Evolutionary conservation across 2,113 vertebrate genomes (phyloP).

Genomic region (Cygnus atratus): DNA sequence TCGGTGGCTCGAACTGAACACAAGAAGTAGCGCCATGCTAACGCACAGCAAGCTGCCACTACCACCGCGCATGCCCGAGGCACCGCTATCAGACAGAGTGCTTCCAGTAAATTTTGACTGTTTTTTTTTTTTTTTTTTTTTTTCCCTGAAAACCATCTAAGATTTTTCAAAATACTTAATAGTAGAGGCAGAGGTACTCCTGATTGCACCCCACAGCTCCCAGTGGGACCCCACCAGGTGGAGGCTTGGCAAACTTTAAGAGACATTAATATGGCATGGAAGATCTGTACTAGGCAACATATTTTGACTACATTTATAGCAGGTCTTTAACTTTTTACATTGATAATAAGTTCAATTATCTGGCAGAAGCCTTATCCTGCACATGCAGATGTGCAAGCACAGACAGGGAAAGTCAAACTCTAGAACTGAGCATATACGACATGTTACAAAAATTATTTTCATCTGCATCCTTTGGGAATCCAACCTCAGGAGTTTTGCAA

Average conservation of each 20-base stretch:
- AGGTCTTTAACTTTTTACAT: background rate
- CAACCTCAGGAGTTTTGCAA: background rate
- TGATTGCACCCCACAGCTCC: background rate
- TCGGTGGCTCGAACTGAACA: conserved; percentile 44
- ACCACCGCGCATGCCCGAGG: conserved; percentile 39
- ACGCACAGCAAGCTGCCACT: conserved; percentile 18
- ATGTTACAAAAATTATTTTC: background rate
- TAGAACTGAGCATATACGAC: background rate
- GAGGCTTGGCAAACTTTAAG: background rate
- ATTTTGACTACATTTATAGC: background rate
- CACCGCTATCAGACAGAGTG: background rate
- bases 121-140: background rate
- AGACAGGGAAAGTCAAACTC: background rate
- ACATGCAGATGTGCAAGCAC: background rate
- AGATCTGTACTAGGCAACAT: background rate
- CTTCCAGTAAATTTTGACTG: conserved; percentile 4
- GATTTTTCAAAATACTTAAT: background rate
- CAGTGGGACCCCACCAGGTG: background rate
- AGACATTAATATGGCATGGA: background rate
- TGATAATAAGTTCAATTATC: background rate
- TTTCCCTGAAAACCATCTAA: background rate
- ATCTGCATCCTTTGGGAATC: background rate
- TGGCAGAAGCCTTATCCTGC: background rate
- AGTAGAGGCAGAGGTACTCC: background rate
- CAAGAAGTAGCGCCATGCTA: conserved; percentile 56